Conservation (phyloP, 2,888 invertebrate species). For the Ariolimax columbianus region DNA sequence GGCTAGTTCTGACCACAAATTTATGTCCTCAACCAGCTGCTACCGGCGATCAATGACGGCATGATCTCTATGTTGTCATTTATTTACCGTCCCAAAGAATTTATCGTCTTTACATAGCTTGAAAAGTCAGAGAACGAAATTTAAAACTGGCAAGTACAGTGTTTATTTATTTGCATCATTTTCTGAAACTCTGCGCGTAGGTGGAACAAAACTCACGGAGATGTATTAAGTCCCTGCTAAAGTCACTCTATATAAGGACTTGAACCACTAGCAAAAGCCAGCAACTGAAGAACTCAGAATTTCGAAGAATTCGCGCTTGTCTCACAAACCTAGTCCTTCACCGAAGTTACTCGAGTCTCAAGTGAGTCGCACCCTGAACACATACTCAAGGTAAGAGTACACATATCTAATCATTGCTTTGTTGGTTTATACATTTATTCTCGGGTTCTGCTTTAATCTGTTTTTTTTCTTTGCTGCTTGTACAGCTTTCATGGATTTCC, state of each 20-base stretch:
- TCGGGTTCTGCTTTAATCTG: too few relatives aligned
- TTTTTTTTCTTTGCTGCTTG: too few relatives aligned
- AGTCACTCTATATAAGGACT: not conserved
- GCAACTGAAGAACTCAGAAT: not conserved
- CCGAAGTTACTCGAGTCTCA: not conserved
- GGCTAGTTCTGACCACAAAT: not conserved
- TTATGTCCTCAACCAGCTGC: not conserved
- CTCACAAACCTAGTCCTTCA: not conserved
- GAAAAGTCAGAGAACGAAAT: not conserved
- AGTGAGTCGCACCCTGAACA: not conserved
- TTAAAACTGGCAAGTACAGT: not conserved
- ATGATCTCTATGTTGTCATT: not conserved
- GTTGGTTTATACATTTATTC: not conserved
- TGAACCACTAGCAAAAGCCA: not conserved
- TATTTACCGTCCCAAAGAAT: not conserved
- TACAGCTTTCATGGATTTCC: too few relatives aligned
- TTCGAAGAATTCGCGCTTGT: not conserved
- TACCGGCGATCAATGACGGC: not conserved
- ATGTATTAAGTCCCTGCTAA: not conserved
- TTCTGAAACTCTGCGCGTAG: not conserved
- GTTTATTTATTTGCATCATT: not conserved
- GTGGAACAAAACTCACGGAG: not conserved
- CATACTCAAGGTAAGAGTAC: not conserved
- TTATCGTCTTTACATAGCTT: not conserved
- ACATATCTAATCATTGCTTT: too few relatives aligned